These are phyloP conservation scores for Chironomus tentans DNA, from an alignment of 2,888 invertebrate species.

Conservation along the genomic window DNA sequence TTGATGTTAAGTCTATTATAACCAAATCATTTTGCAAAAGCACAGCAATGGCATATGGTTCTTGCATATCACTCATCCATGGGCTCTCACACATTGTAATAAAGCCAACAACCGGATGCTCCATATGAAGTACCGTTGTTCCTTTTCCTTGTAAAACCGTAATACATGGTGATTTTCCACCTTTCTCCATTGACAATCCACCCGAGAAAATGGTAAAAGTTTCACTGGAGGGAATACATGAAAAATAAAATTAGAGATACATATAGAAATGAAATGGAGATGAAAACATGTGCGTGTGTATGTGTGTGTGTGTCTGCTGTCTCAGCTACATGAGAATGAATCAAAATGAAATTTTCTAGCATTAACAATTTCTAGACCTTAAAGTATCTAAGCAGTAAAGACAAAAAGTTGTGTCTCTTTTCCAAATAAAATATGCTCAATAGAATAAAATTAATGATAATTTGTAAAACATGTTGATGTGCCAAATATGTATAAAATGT, in stretches of 20 bases:
- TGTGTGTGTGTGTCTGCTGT: too few species aligned
- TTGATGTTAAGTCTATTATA: conserved; percentile 89
- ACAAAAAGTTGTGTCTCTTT: too few species aligned
- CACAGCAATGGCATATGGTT: conserved; percentile 96
- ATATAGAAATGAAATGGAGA: background rate
- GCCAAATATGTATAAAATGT: background rate
- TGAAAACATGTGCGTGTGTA: too few species aligned
- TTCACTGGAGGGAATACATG: conserved; percentile 54
- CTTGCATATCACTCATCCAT: conserved; percentile 88
- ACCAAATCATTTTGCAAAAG: conserved; percentile 96
- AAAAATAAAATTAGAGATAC: background rate
- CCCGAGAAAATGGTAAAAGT: conserved; percentile 95
- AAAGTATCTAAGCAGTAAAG: too few species aligned
- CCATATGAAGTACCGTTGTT: conserved; percentile 98
- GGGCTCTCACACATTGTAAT: conserved; percentile 92
- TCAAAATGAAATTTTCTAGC: too few species aligned
- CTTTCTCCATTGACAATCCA: conserved; percentile 84
- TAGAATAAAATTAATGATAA: background rate
- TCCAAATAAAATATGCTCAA: too few species aligned
- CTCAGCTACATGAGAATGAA: too few species aligned
- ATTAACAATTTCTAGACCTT: too few species aligned
- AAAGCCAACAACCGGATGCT: conserved; percentile 95
- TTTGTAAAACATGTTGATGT: background rate
- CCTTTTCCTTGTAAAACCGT: conserved; percentile 87
- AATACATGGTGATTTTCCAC: conserved; percentile 83